Base-by-base conservation (phyloP, 2,888 invertebrate genomes). In the Phlogophora meticulosa region DNA sequence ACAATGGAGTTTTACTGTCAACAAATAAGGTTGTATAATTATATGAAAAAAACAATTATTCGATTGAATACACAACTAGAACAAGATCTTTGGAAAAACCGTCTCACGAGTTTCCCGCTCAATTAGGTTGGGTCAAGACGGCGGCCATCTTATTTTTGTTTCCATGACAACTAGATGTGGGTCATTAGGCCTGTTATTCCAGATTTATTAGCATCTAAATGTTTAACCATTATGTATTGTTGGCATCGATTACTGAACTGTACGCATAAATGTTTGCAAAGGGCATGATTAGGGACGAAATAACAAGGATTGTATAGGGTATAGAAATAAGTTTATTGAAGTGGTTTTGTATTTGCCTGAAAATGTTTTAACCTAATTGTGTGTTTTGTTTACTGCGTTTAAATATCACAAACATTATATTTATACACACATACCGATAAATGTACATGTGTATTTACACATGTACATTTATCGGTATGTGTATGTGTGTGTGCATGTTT, bases 201-300 rank as follows among this genome's bases (percentile, higher is more conserved):
- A 64, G 56, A 65, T 70, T 70, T 66, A 59, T 66, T 77, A 61
- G 20, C 48, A 72, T 51, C 45, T 42, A 66, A 74, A 59, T 67
- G 22, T 72, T 45, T 49, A n/a, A 17, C 24, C 36, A 40, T 66
- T 55, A 59, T 32, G n/a, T n/a, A 61, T 53, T 49, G 38, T 45
- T 20, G 7, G 22, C 53, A 69, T 61, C 52, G 60, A 68, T 69
- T 58, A 58, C 34, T 11, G 4, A 61, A 57, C 20, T 22, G 17
- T 28, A 28, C 13, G 20, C 7, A 68, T 61, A 61, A 40, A 68
- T 75, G 48, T 62, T 73, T 62, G 28, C 5, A 32, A 57, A 58
- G n/a, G 28, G 34, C 56, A 34, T 60, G 48, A 1, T 53, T 62
- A 38, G 10, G 10, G 51, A 17, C 3, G 36, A 34, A 57, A 61